Base-by-base conservation (phyloP, 2,797 vertebrate species). In the Argentina silus region DNA sequence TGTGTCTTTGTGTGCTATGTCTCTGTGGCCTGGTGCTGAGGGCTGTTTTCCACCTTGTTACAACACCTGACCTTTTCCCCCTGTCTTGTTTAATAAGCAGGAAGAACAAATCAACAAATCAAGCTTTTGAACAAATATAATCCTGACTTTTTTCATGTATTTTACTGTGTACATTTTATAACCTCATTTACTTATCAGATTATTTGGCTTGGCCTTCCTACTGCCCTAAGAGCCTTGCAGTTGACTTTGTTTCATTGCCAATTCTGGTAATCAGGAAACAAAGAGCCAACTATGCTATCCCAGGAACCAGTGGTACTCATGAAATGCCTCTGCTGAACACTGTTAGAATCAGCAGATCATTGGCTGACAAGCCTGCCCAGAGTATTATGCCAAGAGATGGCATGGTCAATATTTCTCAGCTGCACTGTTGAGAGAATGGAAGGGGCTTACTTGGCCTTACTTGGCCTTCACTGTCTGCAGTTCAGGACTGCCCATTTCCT, bases 231-330 rank as follows among this genome's bases (percentile, higher is more conserved):
- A n/a, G 53, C 45, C n/a, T 69, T 70, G 10, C 60, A 53, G 67
- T 78, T 83, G 74, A 55, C n/a, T 71, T 63, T 75, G 68, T 57
- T 10, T 60, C 15, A 17, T 62, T 69, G 79, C 55, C 76, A 77
- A 23, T 19, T 11, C 19, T 68, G 72, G 59, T 57, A 59, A 75
- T 70, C n/a, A 27, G 0, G 14, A 21, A 73, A 75, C 73, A 74
- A 84, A 75, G 59, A 12, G 2, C 0, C 57, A 65, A 21, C 70
- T 55, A 72, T 51, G 79, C 63, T 14, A 6, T 50, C 10, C 63
- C 36, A 14, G 45, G 10, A 56, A 9, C 47, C 45, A 44, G 2
- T 60, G 50, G 7, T 21, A 45, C 42, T n/a, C 7, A 44, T 45
- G 15, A 67, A 62, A 50, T 21, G 15, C 3, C 17, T 23, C 1